Conservation (phyloP, 2,797 vertebrate species). For the Hemibagrus guttatus region DNA sequence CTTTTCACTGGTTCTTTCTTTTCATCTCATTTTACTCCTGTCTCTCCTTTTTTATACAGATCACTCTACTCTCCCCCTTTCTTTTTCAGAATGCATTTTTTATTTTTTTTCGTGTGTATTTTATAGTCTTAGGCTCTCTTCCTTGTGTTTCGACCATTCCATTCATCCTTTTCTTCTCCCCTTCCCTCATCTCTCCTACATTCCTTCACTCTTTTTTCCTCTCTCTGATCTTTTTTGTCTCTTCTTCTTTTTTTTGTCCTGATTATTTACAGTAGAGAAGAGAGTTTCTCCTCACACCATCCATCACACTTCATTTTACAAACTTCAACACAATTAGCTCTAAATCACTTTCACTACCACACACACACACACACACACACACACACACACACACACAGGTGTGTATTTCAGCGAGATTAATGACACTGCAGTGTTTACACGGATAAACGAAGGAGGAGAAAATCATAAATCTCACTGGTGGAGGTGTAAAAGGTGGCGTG, state of each 20-base stretch:
- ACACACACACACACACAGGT: conserved; percentile 1
- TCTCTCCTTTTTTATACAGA: no score
- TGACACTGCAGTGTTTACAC: conserved; percentile 12
- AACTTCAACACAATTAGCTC: conserved; percentile 1
- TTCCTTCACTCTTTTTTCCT: no score
- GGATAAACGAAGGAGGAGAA: conserved; percentile 1
- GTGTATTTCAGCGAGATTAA: conserved; percentile 22
- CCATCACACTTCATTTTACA: background rate
- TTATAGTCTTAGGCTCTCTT: no score
- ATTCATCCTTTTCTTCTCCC: background rate
- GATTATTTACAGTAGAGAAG: background rate
- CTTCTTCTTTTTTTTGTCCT: no score
- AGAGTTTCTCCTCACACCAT: background rate
- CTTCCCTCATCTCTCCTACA: background rate
- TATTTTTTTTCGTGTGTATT: no score
- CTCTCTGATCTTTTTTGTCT: no score
- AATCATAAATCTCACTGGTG: conserved; percentile 18
- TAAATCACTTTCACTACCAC: background rate
- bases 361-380: background rate
- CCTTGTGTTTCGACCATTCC: no score
- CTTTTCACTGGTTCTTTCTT: background rate
- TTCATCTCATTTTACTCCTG: no score
- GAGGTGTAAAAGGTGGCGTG: background rate
- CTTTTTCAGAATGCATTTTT: background rate
- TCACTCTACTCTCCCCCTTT: no score